These are phyloP conservation scores for Aphelinus atriplicis DNA, from an alignment of 1,140 invertebrate species.

Conservation along the genomic window DNA sequence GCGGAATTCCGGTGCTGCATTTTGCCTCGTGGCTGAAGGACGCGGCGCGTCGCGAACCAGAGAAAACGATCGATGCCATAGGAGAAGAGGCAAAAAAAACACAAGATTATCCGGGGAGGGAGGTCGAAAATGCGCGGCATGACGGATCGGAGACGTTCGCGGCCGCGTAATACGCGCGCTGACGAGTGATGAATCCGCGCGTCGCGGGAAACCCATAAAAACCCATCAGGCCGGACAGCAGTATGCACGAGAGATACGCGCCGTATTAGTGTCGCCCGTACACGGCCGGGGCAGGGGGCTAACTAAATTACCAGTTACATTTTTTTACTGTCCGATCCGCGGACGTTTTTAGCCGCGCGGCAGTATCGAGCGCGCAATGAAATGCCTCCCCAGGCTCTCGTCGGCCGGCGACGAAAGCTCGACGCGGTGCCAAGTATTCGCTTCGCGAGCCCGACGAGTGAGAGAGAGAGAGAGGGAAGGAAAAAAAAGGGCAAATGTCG, in stretches of 20 bases:
- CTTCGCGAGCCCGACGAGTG: constrained; percentile 13
- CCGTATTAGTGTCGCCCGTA: constrained; percentile 60
- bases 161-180: constrained; percentile 54
- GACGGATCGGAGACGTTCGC: constrained; percentile 51
- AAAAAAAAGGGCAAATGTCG: constrained; percentile 32
- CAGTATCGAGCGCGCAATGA: constrained; percentile 58
- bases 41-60: too few relatives aligned
- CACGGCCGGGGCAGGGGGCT: constrained; percentile 45
- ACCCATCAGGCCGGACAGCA: constrained; percentile 61
- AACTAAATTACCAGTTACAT: constrained; percentile 67
- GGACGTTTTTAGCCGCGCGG: constrained; percentile 53
- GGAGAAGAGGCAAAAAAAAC: too few relatives aligned
- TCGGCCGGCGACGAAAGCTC: constrained; percentile 39
- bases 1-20: too few relatives aligned
- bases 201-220: constrained; percentile 63
- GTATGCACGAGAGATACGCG: constrained; percentile 58
- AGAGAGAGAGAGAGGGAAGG: not conserved
- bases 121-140: constrained; percentile 39
- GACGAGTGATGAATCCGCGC: constrained; percentile 63
- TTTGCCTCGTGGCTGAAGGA: too few relatives aligned
- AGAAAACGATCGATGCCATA: too few relatives aligned
- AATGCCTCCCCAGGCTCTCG: constrained; percentile 53
- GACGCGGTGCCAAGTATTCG: constrained; percentile 34
- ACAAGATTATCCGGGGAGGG: not conserved
- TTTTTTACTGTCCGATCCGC: constrained; percentile 63